Evolutionary conservation across 2,113 vertebrate genomes (phyloP).

Genomic region (Pungitius pungitius): DNA sequence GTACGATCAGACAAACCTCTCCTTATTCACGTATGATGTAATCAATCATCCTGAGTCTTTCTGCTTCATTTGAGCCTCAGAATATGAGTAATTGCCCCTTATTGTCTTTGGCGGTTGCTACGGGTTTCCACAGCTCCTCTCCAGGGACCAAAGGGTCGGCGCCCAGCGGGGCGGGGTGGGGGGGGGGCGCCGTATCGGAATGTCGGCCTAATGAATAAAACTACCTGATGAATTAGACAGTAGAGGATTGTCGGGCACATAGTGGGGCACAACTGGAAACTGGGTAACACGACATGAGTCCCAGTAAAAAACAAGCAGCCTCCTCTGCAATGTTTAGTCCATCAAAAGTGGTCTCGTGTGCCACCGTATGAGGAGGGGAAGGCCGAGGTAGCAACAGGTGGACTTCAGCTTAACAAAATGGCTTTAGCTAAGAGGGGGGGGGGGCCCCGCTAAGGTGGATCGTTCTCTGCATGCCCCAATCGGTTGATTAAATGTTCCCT

Average conservation of each 20-base stretch:
- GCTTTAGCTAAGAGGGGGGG: conserved; percentile 34
- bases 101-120: conserved; percentile 71
- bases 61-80: conserved; percentile 59
- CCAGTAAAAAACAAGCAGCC: neutral
- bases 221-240: conserved; percentile 45
- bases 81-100: conserved; percentile 72
- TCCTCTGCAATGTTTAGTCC: neutral
- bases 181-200: conserved; percentile 58
- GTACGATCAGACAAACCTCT: conserved; percentile 22
- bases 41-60: conserved; percentile 66
- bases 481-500: conserved; percentile 2
- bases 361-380: conserved; percentile 4
- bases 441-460: conserved; percentile 57
- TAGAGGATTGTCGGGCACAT: neutral
- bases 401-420: conserved; percentile 49
- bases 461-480: conserved; percentile 62
- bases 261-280: neutral
- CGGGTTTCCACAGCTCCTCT: conserved; percentile 60
- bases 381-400: conserved; percentile 58
- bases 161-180: conserved; percentile 63
- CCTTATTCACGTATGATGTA: conserved; percentile 52
- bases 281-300: neutral
- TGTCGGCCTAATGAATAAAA: conserved; percentile 49
- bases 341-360: neutral
- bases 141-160: conserved; percentile 64